Evolutionary conservation across 2,113 vertebrate species (phyloP), one percentile per base, ranked within the genome.

Genomic region (Cynocephalus volans): DNA sequence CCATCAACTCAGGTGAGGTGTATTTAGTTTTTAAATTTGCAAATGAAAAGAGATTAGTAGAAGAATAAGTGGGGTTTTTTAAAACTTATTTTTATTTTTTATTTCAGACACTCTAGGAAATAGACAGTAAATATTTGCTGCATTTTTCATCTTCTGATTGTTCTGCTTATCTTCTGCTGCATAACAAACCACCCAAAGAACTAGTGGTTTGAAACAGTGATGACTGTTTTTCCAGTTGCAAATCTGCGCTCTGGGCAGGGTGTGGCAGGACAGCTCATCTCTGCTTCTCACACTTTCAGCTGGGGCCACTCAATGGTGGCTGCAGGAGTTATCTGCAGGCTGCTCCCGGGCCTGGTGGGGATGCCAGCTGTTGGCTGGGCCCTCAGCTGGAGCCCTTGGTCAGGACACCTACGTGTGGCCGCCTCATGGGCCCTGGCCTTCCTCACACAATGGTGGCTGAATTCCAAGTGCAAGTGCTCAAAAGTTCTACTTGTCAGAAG

Each of bases 311-410:
- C 14, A 14, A n/a, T 9, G 11, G 28, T 26, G 21, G 56, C 84
- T 62, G 24, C 26, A 50, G 48, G 31, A 33, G n/a, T 52, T 3
- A 13, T 28, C n/a, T 24, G 36, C 15, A 79, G 48, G 54, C 13
- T 28, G 8, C 52, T 62, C 14, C 54, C 5, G 0, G 3, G 31
- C 28, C 13, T 5, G 31, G 31, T 48, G 24, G 54, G 28, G 65
- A 8, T 1, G 1, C 54, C 6, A 2, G 24, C 67, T 67, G 24
- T 36, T 33, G 1, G 4, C 41, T 28, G 6, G 14, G 19, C 14
- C 33, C 18, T 81, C 58, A 41, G 45, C n/a, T 50, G 4, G 65
- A 4, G 8, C 5, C 17, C 1, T 6, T n/a, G 15, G 15, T 23
- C 54, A 75, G 31, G 52, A 33, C 8, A 94, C 41, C 50, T 26